Conservation (phyloP, 2,113 vertebrate genomes). For the Garra rufa region DNA sequence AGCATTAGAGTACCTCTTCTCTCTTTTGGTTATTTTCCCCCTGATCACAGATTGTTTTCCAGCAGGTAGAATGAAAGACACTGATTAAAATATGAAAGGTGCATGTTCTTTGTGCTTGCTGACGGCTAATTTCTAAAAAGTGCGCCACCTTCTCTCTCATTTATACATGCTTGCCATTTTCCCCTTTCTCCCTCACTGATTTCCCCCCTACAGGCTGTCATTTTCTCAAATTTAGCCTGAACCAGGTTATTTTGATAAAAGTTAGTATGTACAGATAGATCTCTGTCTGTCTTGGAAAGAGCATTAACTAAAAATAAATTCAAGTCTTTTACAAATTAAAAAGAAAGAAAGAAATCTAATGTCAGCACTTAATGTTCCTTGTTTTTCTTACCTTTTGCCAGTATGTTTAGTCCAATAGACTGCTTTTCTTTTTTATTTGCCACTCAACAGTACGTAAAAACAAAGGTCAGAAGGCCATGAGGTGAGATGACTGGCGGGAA, state of each 20-base stretch:
- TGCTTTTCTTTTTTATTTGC: not conserved
- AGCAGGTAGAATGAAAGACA: conserved; percentile 70
- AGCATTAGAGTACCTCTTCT: conserved; percentile 69
- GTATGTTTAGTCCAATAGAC: not conserved
- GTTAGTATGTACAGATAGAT: not conserved
- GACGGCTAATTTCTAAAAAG: conserved; percentile 67
- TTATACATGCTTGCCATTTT: conserved; percentile 34
- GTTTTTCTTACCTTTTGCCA: not conserved
- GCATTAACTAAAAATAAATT: not conserved
- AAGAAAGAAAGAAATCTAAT: not conserved
- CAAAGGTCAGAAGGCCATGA: not conserved
- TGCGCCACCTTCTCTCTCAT: conserved; percentile 49
- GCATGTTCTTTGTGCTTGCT: conserved; percentile 60
- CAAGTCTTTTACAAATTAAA: not conserved
- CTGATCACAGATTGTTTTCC: conserved; percentile 75
- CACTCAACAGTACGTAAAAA: not conserved
- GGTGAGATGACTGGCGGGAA: not conserved
- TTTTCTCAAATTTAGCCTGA: not conserved
- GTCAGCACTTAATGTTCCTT: not conserved
- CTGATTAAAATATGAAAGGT: conserved; percentile 72
- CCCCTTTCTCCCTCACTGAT: conserved; percentile 10
- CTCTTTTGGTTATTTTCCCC: conserved; percentile 65
- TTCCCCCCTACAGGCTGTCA: not conserved
- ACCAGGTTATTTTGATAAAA: not conserved
- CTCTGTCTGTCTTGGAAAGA: not conserved